Conservation (phyloP, 1,140 invertebrate species). For the Papilio xuthus region DNA sequence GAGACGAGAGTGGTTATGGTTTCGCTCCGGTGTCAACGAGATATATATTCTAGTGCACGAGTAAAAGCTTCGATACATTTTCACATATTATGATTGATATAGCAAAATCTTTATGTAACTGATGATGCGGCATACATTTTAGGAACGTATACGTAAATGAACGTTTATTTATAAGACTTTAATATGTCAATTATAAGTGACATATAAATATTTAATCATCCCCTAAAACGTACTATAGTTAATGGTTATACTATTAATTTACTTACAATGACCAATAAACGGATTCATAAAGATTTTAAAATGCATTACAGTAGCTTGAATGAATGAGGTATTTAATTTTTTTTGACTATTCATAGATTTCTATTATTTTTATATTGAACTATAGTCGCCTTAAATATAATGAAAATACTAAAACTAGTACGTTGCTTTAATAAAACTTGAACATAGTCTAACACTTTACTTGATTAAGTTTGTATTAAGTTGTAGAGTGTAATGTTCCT, state of each 20-base stretch:
- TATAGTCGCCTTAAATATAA: neutral
- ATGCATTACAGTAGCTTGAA: too few relatives aligned
- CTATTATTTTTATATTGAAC: too few relatives aligned
- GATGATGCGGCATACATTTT: neutral
- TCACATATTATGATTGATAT: constrained; percentile 19
- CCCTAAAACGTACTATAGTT: too few relatives aligned
- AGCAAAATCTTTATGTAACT: neutral
- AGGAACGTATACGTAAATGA: neutral
- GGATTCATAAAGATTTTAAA: too few relatives aligned
- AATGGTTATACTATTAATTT: too few relatives aligned
- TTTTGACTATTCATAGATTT: too few relatives aligned
- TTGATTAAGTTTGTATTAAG: neutral
- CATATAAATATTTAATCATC: too few relatives aligned
- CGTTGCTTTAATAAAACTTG: neutral
- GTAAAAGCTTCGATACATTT: constrained; percentile 15
- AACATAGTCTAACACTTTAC: neutral
- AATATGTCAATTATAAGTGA: neutral
- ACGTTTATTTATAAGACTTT: neutral
- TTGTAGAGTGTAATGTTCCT: neutral
- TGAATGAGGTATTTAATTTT: too few relatives aligned
- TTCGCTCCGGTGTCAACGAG: constrained; percentile 1
- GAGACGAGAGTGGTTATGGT: constrained; percentile 18
- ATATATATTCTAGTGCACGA: constrained; percentile 11
- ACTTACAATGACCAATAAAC: too few relatives aligned
- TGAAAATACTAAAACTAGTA: neutral